Conservation (phyloP, 2,113 vertebrate genomes). For the Pygoscelis adeliae region DNA sequence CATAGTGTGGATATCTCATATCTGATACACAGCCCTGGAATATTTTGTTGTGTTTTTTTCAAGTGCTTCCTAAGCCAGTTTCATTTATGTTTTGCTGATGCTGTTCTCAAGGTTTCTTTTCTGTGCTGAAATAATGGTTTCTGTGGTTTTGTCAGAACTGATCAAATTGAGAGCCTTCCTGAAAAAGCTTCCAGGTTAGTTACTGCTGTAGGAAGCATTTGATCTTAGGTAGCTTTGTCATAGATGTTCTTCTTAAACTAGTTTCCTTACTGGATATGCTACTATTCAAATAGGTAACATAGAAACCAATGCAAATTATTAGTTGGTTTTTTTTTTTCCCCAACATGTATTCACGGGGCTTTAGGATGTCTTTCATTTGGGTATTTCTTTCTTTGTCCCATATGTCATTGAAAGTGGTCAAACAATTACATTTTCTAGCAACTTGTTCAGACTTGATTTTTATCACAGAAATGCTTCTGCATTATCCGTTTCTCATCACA, state of each 20-base stretch:
- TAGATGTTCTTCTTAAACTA: background rate
- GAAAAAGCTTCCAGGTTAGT: background rate
- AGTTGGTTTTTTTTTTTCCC: no score
- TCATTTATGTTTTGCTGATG: background rate
- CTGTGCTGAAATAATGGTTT: background rate
- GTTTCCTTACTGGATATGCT: background rate
- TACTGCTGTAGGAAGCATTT: background rate
- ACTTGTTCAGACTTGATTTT: background rate
- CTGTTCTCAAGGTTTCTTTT: background rate
- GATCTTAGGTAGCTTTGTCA: background rate
- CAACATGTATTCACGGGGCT: accelerated
- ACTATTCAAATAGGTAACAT: background rate
- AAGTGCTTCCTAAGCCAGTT: background rate
- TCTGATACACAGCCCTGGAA: background rate
- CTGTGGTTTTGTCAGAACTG: background rate
- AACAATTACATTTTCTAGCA: background rate
- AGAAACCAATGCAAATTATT: background rate
- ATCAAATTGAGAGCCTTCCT: background rate
- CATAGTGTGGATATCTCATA: accelerated
- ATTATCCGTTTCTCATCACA: background rate
- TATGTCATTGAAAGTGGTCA: background rate
- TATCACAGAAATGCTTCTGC: background rate
- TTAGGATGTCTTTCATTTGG: background rate
- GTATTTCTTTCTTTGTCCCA: background rate
- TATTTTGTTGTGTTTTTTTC: background rate